A percentile compares a stretch with the other conserved stretches of the same genome.
Evolutionary conservation across 2,797 vertebrate genomes (phyloP).

Genomic region (Poecilia velifera): DNA sequence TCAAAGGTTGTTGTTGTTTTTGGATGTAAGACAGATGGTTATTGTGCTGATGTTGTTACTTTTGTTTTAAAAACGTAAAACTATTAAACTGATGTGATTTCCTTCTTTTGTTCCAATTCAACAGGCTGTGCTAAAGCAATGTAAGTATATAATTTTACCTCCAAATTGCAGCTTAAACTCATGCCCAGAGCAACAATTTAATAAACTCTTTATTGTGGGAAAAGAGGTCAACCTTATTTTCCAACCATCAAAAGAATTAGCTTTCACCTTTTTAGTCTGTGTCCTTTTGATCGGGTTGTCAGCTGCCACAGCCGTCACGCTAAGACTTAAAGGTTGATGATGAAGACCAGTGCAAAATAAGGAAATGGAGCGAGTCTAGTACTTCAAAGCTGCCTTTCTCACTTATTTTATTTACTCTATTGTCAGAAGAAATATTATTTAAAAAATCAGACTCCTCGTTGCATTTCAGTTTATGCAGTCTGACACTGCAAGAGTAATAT

Average conservation of each 20-base stretch:
- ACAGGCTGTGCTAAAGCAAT: neutral
- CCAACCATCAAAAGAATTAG: neutral
- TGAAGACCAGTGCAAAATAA: neutral
- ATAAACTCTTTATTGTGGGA: neutral
- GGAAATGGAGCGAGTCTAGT: neutral
- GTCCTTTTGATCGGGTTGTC: neutral
- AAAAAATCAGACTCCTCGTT: neutral
- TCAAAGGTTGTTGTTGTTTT: neutral
- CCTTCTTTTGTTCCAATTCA: neutral
- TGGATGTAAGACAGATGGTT: neutral
- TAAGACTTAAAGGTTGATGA: neutral
- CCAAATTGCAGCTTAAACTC: neutral
- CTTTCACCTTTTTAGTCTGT: neutral
- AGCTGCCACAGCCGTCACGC: constrained; percentile 2
- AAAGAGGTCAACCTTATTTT: constrained; percentile 3
- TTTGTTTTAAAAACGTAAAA: neutral
- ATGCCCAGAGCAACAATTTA: neutral
- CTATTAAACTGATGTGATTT: neutral
- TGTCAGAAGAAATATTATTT: neutral
- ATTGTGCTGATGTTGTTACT: neutral
- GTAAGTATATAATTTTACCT: neutral
- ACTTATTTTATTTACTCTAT: neutral
- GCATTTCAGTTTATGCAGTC: neutral
- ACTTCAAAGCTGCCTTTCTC: neutral
- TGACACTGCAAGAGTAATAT: neutral